These are phyloP conservation scores for Bradypodion pumilum DNA, from an alignment of 2,797 vertebrate genomes.

Conservation along the genomic window DNA sequence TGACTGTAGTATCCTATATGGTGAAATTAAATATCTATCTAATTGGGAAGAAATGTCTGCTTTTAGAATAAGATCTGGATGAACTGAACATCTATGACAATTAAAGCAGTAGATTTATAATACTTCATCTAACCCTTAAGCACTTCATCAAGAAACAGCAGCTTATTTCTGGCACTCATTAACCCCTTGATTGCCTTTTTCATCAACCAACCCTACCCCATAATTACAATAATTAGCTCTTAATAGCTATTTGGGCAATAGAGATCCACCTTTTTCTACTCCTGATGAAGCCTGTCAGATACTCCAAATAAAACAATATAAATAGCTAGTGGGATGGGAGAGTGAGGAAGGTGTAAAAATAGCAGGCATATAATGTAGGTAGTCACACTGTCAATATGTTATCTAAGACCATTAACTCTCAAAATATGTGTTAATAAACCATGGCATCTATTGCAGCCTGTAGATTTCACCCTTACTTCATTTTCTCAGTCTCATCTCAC, in stretches of 20 bases:
- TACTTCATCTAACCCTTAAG: slow-evolving; percentile 52
- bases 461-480: not conserved
- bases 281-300: slow-evolving; percentile 7
- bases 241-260: slow-evolving; percentile 37
- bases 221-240: slow-evolving; percentile 52
- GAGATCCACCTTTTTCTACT: not conserved
- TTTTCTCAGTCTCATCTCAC: no score
- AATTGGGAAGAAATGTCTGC: slow-evolving; percentile 4
- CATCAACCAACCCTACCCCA: slow-evolving; percentile 34
- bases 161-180: slow-evolving; percentile 51
- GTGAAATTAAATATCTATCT: not conserved
- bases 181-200: slow-evolving; percentile 62
- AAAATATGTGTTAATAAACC: not conserved
- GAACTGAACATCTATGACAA: slow-evolving; percentile 33
- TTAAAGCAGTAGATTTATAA: slow-evolving; percentile 51
- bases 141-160: slow-evolving; percentile 46
- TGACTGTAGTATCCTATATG: not conserved
- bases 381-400: no score
- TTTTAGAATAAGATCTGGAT: not conserved
- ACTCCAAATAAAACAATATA: slow-evolving; percentile 10
- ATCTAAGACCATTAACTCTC: no score
- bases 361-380: not conserved
- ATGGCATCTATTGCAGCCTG: not conserved
- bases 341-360: not conserved
- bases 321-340: not conserved